Conservation (phyloP, 1,140 invertebrate species). For the Asbolus verrucosus region DNA sequence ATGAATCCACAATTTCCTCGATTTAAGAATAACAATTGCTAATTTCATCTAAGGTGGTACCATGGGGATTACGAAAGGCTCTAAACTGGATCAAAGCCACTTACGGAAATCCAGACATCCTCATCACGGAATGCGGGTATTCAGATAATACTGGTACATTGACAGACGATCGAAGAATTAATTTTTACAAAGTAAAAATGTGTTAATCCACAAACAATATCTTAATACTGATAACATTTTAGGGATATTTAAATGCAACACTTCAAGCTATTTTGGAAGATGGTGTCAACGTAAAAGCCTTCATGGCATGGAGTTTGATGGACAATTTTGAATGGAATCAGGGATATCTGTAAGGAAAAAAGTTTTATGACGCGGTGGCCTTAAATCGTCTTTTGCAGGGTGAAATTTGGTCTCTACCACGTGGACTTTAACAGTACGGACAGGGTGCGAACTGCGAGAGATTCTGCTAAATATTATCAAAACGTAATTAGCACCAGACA, state of each 20-base stretch:
- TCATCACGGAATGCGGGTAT: constrained; percentile 53
- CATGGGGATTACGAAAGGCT: constrained; percentile 53
- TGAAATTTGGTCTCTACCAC: constrained; percentile 70
- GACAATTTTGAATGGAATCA: constrained; percentile 85
- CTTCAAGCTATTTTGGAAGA: constrained; percentile 74
- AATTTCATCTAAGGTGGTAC: constrained; percentile 47
- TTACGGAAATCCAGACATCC: constrained; percentile 34
- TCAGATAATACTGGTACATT: constrained; percentile 52
- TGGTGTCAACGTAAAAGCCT: constrained; percentile 74
- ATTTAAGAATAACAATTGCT: too few relatives aligned
- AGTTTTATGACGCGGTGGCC: background rate
- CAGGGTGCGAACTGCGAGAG: constrained; percentile 67
- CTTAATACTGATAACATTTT: constrained; percentile 54
- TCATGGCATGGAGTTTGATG: constrained; percentile 80
- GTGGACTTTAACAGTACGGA: constrained; percentile 70
- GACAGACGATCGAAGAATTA: constrained; percentile 49
- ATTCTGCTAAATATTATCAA: constrained; percentile 65
- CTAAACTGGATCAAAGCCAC: constrained; percentile 52
- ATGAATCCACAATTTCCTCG: too few relatives aligned
- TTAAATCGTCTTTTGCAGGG: constrained; percentile 61
- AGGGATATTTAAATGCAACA: constrained; percentile 74
- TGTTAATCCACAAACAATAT: background rate
- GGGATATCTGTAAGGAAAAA: constrained; percentile 74
- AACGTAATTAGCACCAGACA: constrained; percentile 50
- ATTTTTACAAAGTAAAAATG: constrained; percentile 51